Evolutionary conservation across 2,113 vertebrate genomes (phyloP), one percentile per base, ranked within the genome.

Genomic region (Zingel zingel): DNA sequence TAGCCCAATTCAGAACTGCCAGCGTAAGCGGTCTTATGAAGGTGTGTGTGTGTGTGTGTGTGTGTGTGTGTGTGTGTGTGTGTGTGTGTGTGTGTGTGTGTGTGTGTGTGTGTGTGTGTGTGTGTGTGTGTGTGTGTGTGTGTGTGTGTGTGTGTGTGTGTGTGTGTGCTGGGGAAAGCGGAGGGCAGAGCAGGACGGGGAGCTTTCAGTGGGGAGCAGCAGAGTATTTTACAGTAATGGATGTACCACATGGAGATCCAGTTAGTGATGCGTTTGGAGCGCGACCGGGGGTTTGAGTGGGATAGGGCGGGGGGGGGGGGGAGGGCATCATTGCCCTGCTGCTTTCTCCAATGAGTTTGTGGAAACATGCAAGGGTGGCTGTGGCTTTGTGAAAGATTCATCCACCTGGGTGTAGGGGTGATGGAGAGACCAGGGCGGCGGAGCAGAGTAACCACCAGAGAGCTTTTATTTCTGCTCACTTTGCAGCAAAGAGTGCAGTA

Each of bases 171-270:
- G 25, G 72, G 36, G 48, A 67, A 62, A 6, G 56, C 1, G 9
- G 75, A 74, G 79, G 79, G 82, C 69, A 82, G 65, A 77, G 39
- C 74, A 71, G 85, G 79, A 82, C 62, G 76, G 59, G 53, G 61
- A 86, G 83, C 73, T 48, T 91, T 91, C 89, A 91, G 86, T 56
- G 58, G 73, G 88, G 83, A 83, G 86, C 75, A 57, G 84, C 69
- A 47, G 87, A 88, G 88, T 86, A 76, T 88, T 92, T 92, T 89
- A 92, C 74, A n/a, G 86, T 94, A 92, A 95, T 94, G 90, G 90
- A 92, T 92, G 90, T 88, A 91, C 88, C 92, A 94, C 91, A 92
- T 93, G 92, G 91, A 90, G 84, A 74, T 90, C 85, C 81, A 79
- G 89, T 89, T 90, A 91, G 89, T 69, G 88, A 89, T 91, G 86